Base-by-base conservation (phyloP, 2,888 invertebrate genomes). In the Heliconius sara region DNA sequence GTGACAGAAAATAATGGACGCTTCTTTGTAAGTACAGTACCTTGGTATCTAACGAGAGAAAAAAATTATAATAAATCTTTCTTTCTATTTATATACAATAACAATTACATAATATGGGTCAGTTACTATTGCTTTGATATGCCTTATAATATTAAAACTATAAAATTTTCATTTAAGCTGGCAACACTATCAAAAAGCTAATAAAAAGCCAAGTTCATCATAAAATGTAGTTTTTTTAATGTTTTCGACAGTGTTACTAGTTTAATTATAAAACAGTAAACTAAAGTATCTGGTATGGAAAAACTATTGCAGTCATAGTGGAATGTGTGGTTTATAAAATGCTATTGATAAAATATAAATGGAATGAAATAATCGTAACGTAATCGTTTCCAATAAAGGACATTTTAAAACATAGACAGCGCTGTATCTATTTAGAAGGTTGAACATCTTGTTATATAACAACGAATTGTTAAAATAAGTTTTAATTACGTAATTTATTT, bases 241-340 rank as follows among this genome's bases (percentile, higher is more conserved):
- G 39, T 52, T 75, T 76, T 47, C 52, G 19, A 57, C 60, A 71
- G 47, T 75, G 63, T 72, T 75, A 78, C 71, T 67, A 68, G 66
- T 77, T 73, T 72, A 71, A 72, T 72, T 66, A 57, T 68, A 30
- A 81, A 80, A 83, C 80, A 78, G 73, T 73, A 77, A 80, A 79
- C 87, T 87, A 86, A 74, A 63, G 68, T 87, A 89, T 87, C 85
- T 88, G 84, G 83, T 82, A 84, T 77, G 82, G 77, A 60, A 85
- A 87, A 89, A 90, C 93, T 94, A 94, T 95, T 94, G 94, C 94
- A 92, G 89, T 86, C 86, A 78, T 85, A 81, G 87, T 89, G 93
- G 93, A 94, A 94, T 93, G 93, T 93, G 89, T 85, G 82, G 85
- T 86, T 83, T 76, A 83, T 83, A 83, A 82, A 82, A 81, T 83